Evolutionary conservation across 2,888 invertebrate species (phyloP).

Genomic region (Acholoe squamosa): DNA sequence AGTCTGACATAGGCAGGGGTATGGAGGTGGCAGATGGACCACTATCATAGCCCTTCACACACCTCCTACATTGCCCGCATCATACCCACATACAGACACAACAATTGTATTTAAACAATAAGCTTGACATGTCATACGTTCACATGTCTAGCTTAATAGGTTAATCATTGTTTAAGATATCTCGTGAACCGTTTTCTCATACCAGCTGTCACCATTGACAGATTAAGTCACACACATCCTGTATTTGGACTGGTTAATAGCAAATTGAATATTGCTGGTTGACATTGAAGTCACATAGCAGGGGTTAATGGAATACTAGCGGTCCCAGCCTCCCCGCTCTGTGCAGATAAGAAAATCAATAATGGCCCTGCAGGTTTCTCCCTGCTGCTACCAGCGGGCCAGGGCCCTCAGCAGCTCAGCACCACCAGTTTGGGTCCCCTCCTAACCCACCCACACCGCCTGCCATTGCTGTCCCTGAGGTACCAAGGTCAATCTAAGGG

Average conservation of each 20-base stretch:
- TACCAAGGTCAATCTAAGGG: not conserved
- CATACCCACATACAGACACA: no score
- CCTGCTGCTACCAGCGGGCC: not conserved
- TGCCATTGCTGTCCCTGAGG: not conserved
- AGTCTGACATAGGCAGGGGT: not conserved
- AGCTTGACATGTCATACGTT: no score
- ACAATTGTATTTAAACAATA: no score
- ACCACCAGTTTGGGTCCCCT: not conserved
- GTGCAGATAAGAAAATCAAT: slow-evolving; percentile 32
- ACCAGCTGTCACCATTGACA: no score
- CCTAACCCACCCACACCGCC: not conserved
- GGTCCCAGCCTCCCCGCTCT: not conserved
- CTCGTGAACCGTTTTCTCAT: no score
- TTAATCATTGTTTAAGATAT: no score
- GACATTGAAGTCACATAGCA: not conserved
- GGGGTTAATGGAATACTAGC: not conserved
- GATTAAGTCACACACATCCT: no score
- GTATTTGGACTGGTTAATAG: not conserved
- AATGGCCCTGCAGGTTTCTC: not conserved
- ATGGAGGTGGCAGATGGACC: not conserved
- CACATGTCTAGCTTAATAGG: no score
- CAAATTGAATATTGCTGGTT: not conserved
- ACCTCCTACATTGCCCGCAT: no score
- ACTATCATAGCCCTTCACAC: no score
- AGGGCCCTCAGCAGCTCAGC: slow-evolving; percentile 2